These are phyloP conservation scores for Bubo blakistoni DNA, from an alignment of 2,113 vertebrate species.

Conservation along the genomic window DNA sequence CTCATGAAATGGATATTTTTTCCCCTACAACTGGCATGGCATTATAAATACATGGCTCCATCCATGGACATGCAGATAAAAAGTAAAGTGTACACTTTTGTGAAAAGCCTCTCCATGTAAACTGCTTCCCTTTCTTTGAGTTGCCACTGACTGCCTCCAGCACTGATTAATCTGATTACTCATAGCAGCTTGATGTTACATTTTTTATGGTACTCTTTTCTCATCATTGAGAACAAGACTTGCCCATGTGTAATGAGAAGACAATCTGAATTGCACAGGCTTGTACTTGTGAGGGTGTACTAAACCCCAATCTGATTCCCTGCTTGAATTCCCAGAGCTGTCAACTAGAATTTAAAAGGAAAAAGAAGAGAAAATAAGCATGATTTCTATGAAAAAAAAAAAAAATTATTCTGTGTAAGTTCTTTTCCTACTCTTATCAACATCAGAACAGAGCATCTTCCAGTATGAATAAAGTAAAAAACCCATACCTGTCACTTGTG, in stretches of 20 bases:
- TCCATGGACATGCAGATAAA: background rate
- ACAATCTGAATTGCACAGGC: background rate
- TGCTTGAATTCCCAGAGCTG: background rate
- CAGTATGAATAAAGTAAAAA: background rate
- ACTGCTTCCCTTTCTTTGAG: background rate
- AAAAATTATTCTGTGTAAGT: background rate
- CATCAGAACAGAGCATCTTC: background rate
- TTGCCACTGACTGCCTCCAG: background rate
- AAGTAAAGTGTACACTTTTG: background rate
- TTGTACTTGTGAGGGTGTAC: background rate
- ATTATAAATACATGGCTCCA: background rate
- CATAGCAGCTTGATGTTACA: background rate
- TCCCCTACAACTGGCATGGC: background rate
- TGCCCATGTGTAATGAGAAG: background rate
- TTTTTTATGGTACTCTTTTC: background rate
- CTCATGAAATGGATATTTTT: background rate
- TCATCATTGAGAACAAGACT: background rate
- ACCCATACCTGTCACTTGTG: background rate
- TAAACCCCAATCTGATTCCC: background rate
- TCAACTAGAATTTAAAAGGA: background rate
- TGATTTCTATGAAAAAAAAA: background rate
- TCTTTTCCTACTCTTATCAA: background rate
- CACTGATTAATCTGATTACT: conserved; percentile 48
- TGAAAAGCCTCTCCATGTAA: background rate
- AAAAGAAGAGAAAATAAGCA: background rate